phyloP scores from a whole-genome alignment of 1,140 invertebrate species.

The Papilio aristodemus region DNA sequence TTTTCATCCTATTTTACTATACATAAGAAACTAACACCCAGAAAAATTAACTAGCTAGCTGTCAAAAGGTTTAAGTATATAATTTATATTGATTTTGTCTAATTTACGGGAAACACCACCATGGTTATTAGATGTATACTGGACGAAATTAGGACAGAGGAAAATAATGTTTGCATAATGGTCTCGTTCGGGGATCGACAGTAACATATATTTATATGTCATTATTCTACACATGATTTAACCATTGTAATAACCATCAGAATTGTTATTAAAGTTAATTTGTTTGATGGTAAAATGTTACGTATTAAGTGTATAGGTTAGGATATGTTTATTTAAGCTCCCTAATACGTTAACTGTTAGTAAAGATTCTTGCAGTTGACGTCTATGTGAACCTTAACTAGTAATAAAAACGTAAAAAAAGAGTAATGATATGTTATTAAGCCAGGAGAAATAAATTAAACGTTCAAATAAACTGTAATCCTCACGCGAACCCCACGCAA shows the following conservation, averaged over 20 bases:
- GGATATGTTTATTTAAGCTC: slow-evolving; percentile 13
- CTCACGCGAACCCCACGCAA: slow-evolving; percentile 35
- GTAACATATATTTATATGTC: neutral
- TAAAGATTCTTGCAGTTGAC: slow-evolving; percentile 1
- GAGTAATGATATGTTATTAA: slow-evolving; percentile 34
- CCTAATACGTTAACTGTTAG: neutral
- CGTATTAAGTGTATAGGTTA: neutral
- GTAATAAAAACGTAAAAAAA: slow-evolving; percentile 32
- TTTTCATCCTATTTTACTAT: too few relatives aligned
- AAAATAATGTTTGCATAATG: neutral
- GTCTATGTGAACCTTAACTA: slow-evolving; percentile 19
- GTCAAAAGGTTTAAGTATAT: too few relatives aligned
- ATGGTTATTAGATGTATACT: too few relatives aligned
- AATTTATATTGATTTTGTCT: too few relatives aligned
- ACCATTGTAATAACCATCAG: neutral
- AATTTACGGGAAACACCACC: neutral
- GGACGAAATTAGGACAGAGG: too few relatives aligned
- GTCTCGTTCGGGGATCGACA: neutral
- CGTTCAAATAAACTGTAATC: slow-evolving; percentile 40
- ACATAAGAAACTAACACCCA: too few relatives aligned
- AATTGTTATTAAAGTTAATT: neutral
- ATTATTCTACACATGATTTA: neutral
- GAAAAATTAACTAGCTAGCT: too few relatives aligned
- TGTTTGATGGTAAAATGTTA: slow-evolving; percentile 6
- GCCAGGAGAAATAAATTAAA: slow-evolving; percentile 35